Percentiles rank a stretch among this genome's conserved stretches.
Evolutionary conservation across 2,797 vertebrate species (phyloP).

Genomic region (Psittacula echo): DNA sequence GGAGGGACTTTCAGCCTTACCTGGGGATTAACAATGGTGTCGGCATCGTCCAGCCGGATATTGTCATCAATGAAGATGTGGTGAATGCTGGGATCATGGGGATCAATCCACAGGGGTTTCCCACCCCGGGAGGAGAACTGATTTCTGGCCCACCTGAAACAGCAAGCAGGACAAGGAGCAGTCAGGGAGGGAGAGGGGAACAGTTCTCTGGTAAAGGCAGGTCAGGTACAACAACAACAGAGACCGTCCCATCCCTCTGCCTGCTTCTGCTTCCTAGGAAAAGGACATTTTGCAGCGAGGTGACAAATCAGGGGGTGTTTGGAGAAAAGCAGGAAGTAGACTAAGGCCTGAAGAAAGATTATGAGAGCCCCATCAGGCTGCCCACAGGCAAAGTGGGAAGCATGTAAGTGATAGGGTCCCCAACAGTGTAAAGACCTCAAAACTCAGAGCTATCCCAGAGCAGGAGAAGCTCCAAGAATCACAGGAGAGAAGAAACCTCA

Average conservation of each 20-base stretch:
- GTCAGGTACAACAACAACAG: not conserved
- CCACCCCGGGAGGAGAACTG: constrained; percentile 82
- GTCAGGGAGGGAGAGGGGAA: not conserved
- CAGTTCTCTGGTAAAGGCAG: rapidly evolving
- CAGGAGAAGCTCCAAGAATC: not conserved
- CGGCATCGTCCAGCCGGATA: constrained; percentile 83
- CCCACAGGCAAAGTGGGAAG: not conserved
- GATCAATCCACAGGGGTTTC: constrained; percentile 90
- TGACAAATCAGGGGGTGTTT: not conserved
- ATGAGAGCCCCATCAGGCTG: not conserved
- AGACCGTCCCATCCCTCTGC: not conserved
- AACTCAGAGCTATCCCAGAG: not conserved
- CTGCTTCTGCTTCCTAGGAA: not conserved
- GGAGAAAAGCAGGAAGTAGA: not conserved
- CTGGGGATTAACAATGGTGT: constrained; percentile 87
- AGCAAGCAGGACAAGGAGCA: not conserved
- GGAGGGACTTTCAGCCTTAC: constrained; percentile 60
- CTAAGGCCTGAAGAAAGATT: not conserved
- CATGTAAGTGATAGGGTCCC: not conserved
- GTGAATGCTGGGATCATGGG: constrained; percentile 82
- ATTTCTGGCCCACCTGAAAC: constrained; percentile 86
- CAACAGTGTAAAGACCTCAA: not conserved
- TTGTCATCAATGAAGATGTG: constrained; percentile 95
- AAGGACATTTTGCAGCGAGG: not conserved
- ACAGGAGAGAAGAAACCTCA: not conserved